Base-by-base conservation (phyloP, 2,113 vertebrate species). In the Myotis davidii region DNA sequence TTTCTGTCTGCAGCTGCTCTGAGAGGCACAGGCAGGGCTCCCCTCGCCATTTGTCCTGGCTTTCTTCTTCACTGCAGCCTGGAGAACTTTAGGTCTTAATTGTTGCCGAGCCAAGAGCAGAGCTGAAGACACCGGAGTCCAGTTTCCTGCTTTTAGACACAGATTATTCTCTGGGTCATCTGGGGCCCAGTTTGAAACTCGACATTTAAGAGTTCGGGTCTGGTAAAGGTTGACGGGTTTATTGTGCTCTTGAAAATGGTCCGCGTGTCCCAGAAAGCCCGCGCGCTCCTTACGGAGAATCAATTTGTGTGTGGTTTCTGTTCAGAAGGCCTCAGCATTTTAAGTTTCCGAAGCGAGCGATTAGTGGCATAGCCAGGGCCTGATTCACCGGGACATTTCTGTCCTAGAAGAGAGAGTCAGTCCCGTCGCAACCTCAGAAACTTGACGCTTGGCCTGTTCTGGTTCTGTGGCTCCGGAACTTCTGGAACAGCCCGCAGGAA, bases 241-340 rank as follows among this genome's bases (percentile, higher is more conserved):
- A 89, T 65, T 95, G 85, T 88, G 73, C 85, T 92, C 88, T 90
- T 85, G 93, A 84, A 95, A 79, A 78, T 14, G 73, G 90, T 96
- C 96, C 86, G 88, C 3, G 1, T 92, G 92, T 94, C 97, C 96
- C 90, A 90, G 96, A 95, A 95, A 94, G 79, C 16, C 82, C 0
- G 0, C 25, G 10, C 0, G 17, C 52, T 42, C 34, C 92, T 95
- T 81, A 79, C 79, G 82, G 82, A 94, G 94, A 95, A 94, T 65
- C 94, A 78, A 94, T 97, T 92, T 96, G 97, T 67, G 23, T 94
- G 95, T 90, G 96, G 97, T 96, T 97, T 96, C 90, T 95, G 1
- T 72, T 96, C 82, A 90, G 90, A 96, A 94, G 85, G 73, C 76
- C 87, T 83, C 93, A 81, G 90, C 88, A 74, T 64, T 93, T 95